Evolutionary conservation across 2,888 invertebrate species (phyloP).

Genomic region (Endotricha flammealis): DNA sequence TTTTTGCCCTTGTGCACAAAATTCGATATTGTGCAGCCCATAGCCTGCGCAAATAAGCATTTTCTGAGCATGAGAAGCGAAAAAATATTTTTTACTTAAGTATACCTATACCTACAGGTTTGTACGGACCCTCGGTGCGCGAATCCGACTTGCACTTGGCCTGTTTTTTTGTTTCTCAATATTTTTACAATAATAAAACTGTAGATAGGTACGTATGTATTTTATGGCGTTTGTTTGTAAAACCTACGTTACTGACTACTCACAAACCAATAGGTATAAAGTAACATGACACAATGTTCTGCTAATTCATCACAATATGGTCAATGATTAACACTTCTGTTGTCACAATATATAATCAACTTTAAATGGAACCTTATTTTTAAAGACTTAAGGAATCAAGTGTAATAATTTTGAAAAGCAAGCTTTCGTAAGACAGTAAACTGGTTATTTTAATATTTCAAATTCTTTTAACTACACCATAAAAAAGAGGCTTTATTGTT

Average conservation of each 20-base stretch:
- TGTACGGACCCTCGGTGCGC: no score
- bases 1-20: no score
- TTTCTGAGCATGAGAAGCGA: no score
- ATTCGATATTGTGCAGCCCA: no score
- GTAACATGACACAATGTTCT: conserved; percentile 23
- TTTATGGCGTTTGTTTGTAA: conserved; percentile 23
- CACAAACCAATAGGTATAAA: conserved; percentile 13
- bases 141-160: no score
- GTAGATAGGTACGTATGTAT: no score
- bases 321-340: conserved; percentile 22
- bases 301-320: conserved; percentile 29
- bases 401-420: neutral
- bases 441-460: conserved; percentile 23
- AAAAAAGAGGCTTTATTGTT: neutral
- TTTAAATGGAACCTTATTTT: neutral
- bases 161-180: no score
- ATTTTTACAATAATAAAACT: no score
- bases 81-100: no score
- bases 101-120: no score
- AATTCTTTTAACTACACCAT: conserved; percentile 23
- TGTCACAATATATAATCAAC: neutral
- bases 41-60: no score
- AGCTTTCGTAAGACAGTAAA: conserved; percentile 37
- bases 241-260: conserved; percentile 13
- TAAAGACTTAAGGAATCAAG: neutral